Conservation (phyloP, 2,113 vertebrate genomes). For the Thunnus thynnus region DNA sequence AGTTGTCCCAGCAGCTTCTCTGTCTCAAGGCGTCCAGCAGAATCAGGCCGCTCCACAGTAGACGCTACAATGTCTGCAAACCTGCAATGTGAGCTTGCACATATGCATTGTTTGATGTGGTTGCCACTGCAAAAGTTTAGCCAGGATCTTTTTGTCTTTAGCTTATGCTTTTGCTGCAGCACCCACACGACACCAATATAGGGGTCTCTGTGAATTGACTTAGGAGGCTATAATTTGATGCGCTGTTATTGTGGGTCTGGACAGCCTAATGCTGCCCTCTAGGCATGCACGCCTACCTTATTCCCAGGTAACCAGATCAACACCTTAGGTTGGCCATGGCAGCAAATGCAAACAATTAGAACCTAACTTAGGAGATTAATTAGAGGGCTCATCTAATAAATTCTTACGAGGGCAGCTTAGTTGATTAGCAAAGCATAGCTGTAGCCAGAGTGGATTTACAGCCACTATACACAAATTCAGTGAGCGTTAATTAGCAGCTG, state of each 20-base stretch:
- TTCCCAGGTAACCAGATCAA: conserved; percentile 16
- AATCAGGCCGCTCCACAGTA: no score
- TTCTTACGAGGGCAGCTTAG: conserved; percentile 34
- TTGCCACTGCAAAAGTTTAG: no score
- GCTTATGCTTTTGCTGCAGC: no score
- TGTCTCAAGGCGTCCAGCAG: no score
- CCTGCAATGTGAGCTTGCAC: not conserved
- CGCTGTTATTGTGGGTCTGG: not conserved
- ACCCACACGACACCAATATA: not conserved
- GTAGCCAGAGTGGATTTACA: conserved; percentile 30
- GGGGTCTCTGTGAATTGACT: not conserved
- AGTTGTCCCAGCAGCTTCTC: no score
- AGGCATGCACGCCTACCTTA: not conserved
- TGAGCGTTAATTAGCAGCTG: conserved; percentile 31
- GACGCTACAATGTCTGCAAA: not conserved
- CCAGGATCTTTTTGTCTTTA: no score
- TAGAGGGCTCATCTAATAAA: conserved; percentile 37
- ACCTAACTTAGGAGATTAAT: conserved; percentile 24
- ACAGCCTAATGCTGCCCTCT: not conserved
- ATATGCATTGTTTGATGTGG: no score
- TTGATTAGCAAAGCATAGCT: conserved; percentile 41
- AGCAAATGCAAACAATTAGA: conserved; percentile 45
- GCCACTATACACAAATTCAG: conserved; percentile 18
- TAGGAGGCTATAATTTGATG: not conserved
- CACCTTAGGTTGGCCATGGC: conserved; percentile 24